Base-by-base conservation (phyloP, 2,888 invertebrate genomes). In the Smittia aterrima region DNA sequence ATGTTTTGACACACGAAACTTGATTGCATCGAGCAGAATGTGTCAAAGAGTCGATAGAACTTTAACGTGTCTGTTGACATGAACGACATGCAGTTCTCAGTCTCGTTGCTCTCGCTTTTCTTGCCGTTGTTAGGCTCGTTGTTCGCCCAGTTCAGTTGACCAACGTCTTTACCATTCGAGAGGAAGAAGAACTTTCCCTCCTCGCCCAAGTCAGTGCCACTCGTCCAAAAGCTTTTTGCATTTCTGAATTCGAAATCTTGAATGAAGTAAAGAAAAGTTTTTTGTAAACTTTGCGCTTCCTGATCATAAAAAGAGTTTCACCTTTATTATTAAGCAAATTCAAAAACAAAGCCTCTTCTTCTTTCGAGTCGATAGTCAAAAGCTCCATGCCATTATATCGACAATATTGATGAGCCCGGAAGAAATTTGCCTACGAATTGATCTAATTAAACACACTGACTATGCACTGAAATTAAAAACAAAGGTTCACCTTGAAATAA, bases 391-490 rank as follows among this genome's bases (percentile, higher is more conserved):
- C 32, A 16, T 72, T 32, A 13, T 32, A 11, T 40, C 32, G 72
- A 62, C 72, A 72, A 24, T 62, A 72, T 38, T 72, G 72, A 38
- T 72, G 62, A 27, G 72, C 72, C n/a, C 54, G 54, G 38, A 72
- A 72, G 20, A 72, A 72, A 25, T 72, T 72, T 24, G 72, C 72
- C 72, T 72, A n/a, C 4, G 40, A 70, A 24, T n/a, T 53, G 47
- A 47, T 16, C 13, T 32, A 32, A 32, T 32, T 32, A 32, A 9
- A 16, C n/a, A 3, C 11, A 20, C 18, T 7, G 32, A 66, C 7
- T 47, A 4, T 27, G 66, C n/a, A 27, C 24, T 32, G n/a, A n/a
- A n/a, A n/a, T n/a, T n/a, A 32, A 32, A 9, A 32, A 32, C 32
- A 32, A 32, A 32, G 32, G 9, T 32, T 71, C 53, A 62, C 72